Base-by-base conservation (phyloP, 2,888 invertebrate genomes). In the Graphium colonna region DNA sequence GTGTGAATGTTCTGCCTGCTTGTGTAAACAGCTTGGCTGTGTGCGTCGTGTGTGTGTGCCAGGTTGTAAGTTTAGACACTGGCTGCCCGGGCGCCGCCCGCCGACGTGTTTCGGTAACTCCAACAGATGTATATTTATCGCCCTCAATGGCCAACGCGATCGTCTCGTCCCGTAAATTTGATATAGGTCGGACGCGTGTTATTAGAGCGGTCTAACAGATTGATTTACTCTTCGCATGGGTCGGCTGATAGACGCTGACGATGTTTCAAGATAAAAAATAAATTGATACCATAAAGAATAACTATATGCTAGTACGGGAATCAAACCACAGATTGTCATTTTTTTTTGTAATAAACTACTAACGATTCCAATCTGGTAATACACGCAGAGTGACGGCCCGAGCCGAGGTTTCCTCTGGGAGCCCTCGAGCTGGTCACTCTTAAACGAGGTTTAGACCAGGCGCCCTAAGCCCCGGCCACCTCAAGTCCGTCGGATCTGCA, bases 51-150 rank as follows among this genome's bases (percentile, higher is more conserved):
- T 52, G 59, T 61, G 66, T 53, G 48, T 62, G 17, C 7, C 36
- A n/a, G 60, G 62, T 64, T 62, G 69, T 77, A 75, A 75, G 75
- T 72, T 78, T 76, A 77, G 74, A 79, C 74, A 40, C 50, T 43
- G 18, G 16, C 36, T 62, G 75, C 75, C 69, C 73, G 75, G 69
- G 75, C 77, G 70, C 75, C 75, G 69, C 62, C 70, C 69, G 67
- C 65, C 65, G 63, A 67, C 73, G 66, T 73, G 75, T 79, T 79
- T 76, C 73, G 69, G 75, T 76, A 73, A 69, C 70, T 71, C 75
- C 74, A 73, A 75, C 74, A 77, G 73, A 77, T 77, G 69, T 73
- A 71, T 73, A 73, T 70, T 71, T 77, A 73, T 72, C 71, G 63
- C 68, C 67, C 62, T 70, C 67, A 64, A 65, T 63, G 68, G 59